Conservation (phyloP, 2,888 invertebrate species). For the Dryocosmus kuriphilus region DNA sequence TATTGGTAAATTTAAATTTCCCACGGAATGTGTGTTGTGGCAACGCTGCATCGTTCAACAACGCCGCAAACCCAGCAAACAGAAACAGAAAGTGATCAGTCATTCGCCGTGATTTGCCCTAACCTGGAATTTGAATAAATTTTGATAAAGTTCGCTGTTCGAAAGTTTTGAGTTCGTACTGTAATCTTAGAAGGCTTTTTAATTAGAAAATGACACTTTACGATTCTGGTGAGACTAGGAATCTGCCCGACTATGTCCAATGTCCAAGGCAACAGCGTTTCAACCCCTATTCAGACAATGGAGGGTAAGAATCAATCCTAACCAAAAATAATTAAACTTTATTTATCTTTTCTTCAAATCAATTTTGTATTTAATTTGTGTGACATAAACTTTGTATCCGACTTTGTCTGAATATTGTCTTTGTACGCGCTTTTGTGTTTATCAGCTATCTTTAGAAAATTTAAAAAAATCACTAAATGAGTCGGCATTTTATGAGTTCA, state of each 20-base stretch:
- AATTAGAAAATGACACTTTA: constrained; percentile 65
- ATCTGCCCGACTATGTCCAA: constrained; percentile 76
- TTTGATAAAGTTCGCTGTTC: constrained; percentile 6
- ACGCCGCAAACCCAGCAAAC: too few species aligned
- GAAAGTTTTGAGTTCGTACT: neutral
- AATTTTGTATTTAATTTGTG: neutral
- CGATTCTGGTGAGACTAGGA: constrained; percentile 75
- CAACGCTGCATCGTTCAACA: too few species aligned
- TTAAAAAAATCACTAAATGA: neutral
- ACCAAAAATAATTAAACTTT: neutral
- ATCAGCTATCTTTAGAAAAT: neutral
- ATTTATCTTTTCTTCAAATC: neutral
- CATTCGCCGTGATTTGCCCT: constrained; percentile 20
- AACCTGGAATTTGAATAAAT: constrained; percentile 28
- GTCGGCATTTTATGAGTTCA: neutral
- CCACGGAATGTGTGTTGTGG: too few species aligned
- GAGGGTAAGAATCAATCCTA: constrained; percentile 81
- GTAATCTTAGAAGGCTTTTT: constrained; percentile 1
- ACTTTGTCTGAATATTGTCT: neutral
- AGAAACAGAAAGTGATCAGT: constrained; percentile 45
- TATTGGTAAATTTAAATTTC: constrained; percentile 47
- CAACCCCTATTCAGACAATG: constrained; percentile 87
- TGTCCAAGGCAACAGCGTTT: constrained; percentile 80
- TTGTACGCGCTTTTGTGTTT: neutral
- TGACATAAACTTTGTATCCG: neutral